phyloP scores from a whole-genome alignment of 2,113 vertebrate genomes.

The Microcebus lehilahytsara region DNA sequence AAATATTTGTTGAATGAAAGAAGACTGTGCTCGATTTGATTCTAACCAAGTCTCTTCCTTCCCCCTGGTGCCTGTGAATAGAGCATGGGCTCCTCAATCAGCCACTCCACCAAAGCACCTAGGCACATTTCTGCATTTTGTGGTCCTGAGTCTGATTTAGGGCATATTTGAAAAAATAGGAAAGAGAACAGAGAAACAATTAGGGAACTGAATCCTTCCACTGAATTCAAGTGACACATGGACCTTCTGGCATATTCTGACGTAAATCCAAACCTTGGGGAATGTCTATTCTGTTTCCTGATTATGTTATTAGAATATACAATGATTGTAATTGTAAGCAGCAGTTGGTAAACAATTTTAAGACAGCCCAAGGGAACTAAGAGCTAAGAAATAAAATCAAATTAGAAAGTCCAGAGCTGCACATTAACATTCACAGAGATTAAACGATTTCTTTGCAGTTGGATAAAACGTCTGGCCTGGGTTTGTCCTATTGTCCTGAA shows the following conservation, averaged over 20 bases:
- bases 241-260: constrained; percentile 55
- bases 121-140: not conserved
- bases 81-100: not conserved
- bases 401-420: constrained; percentile 46
- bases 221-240: constrained; percentile 23
- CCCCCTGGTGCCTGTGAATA: not conserved
- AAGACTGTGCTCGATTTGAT: not conserved
- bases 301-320: constrained; percentile 73
- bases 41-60: not conserved
- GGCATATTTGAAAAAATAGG: not conserved
- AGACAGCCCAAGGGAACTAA: constrained; percentile 65
- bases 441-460: constrained; percentile 43
- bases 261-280: constrained; percentile 50
- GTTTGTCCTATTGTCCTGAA: not conserved
- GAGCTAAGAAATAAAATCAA: constrained; percentile 53
- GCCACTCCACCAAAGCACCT: not conserved
- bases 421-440: constrained; percentile 1
- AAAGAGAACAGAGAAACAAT: not conserved
- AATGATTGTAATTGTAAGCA: constrained; percentile 68
- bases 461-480: constrained; percentile 17
- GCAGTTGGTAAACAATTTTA: constrained; percentile 75
- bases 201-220: not conserved
- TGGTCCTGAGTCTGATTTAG: not conserved
- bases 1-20: not conserved
- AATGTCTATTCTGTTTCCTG: not conserved